These are phyloP conservation scores for Dryas iulia DNA, from an alignment of 1,140 invertebrate species.

Conservation along the genomic window DNA sequence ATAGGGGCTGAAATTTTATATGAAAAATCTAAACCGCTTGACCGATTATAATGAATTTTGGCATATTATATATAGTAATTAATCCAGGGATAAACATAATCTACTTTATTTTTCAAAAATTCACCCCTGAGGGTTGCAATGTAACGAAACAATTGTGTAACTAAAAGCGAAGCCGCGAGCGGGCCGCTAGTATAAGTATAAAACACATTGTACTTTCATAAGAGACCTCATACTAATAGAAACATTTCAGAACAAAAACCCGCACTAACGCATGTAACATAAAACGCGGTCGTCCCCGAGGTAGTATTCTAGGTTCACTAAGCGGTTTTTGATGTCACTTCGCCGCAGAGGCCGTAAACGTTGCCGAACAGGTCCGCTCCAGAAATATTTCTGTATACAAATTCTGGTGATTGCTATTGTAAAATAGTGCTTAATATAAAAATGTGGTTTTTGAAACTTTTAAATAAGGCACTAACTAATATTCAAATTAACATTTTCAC, in stretches of 20 bases:
- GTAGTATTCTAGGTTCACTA: conserved; percentile 32
- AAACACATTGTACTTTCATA: neutral
- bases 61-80: too few relatives aligned
- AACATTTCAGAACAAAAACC: conserved; percentile 8
- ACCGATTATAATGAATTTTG: too few relatives aligned
- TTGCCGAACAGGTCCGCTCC: conserved; percentile 5
- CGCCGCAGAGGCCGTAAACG: conserved; percentile 24
- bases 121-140: too few relatives aligned
- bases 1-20: too few relatives aligned
- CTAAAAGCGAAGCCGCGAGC: too few relatives aligned
- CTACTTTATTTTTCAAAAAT: too few relatives aligned
- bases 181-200: neutral
- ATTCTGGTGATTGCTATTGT: neutral
- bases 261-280: conserved; percentile 7
- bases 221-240: neutral
- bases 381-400: conserved; percentile 7
- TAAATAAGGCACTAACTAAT: too few relatives aligned
- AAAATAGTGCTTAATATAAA: neutral
- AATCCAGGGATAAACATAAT: too few relatives aligned
- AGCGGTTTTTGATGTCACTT: conserved; percentile 40
- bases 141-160: too few relatives aligned
- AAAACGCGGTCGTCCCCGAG: conserved; percentile 18
- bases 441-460: too few relatives aligned
- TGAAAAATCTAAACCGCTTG: too few relatives aligned
- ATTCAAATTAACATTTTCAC: too few relatives aligned